A percentile compares a stretch with the other conserved stretches of the same genome.
Conservation (phyloP, 2,888 invertebrate species). For the Apoderus coryli region DNA sequence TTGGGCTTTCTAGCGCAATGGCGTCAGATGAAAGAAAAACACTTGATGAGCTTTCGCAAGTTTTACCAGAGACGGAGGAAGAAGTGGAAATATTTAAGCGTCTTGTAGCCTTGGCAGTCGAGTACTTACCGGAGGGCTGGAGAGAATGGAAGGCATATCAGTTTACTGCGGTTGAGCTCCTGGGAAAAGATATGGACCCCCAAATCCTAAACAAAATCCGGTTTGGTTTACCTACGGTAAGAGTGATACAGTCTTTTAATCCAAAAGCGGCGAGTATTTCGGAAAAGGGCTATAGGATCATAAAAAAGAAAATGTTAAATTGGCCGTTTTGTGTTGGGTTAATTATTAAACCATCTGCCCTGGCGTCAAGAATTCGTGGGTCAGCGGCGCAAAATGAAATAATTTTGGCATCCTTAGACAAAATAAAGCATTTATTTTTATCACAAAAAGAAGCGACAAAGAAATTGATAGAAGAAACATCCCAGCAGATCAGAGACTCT, state of each 20-base stretch:
- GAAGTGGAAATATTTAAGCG: slow-evolving; percentile 5
- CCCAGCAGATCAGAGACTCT: too few species aligned
- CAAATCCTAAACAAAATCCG: slow-evolving; percentile 18
- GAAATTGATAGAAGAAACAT: slow-evolving; percentile 7
- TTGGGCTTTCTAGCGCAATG: too few species aligned
- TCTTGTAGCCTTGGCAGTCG: slow-evolving; percentile 6
- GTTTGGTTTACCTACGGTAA: slow-evolving; percentile 18
- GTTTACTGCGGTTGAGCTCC: slow-evolving; percentile 12
- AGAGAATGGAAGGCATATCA: slow-evolving; percentile 11
- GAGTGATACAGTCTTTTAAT: slow-evolving; percentile 16
- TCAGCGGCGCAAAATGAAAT: slow-evolving; percentile 15
- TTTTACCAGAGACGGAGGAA: neutral
- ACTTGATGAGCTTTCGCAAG: slow-evolving; percentile 1
- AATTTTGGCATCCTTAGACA: slow-evolving; percentile 13
- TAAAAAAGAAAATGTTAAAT: slow-evolving; percentile 17
- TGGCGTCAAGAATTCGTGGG: slow-evolving; percentile 16
- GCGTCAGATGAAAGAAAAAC: slow-evolving; percentile 2
- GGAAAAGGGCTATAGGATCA: slow-evolving; percentile 16
- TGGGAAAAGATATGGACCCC: slow-evolving; percentile 15
- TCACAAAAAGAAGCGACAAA: slow-evolving; percentile 13
- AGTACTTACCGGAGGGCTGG: slow-evolving; percentile 14
- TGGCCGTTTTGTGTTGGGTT: slow-evolving; percentile 19
- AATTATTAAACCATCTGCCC: slow-evolving; percentile 14
- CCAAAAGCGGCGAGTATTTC: slow-evolving; percentile 15
- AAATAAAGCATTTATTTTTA: slow-evolving; percentile 15